These are phyloP conservation scores for Pollenia labialis DNA, from an alignment of 2,888 invertebrate genomes.

Conservation along the genomic window DNA sequence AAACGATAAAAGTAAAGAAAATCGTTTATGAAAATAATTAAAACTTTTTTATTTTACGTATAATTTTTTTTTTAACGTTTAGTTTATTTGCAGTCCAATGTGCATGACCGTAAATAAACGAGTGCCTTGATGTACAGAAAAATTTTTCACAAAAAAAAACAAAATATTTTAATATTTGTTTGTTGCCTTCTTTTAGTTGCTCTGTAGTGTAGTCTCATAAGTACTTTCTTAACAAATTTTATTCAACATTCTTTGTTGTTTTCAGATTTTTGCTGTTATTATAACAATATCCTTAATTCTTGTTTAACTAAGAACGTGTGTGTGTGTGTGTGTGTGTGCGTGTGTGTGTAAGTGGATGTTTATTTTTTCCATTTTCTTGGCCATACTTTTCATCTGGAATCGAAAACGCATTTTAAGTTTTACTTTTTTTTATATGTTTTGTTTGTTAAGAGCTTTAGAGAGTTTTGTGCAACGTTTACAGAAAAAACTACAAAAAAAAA, in stretches of 20 bases:
- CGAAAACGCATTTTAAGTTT: constrained; percentile 40
- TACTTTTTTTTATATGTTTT: constrained; percentile 35
- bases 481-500: constrained; percentile 9
- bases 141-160: too few relatives aligned
- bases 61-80: too few relatives aligned
- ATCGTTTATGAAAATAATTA: too few relatives aligned
- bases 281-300: background rate
- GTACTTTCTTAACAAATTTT: background rate
- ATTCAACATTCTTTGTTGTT: background rate
- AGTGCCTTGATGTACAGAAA: too few relatives aligned
- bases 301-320: background rate
- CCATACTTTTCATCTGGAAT: constrained; percentile 42
- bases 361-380: background rate
- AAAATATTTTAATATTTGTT: too few relatives aligned
- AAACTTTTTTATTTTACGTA: too few relatives aligned
- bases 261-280: background rate
- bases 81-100: too few relatives aligned
- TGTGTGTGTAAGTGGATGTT: background rate
- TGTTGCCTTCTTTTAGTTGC: too few relatives aligned
- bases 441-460: constrained; percentile 15
- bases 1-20: too few relatives aligned
- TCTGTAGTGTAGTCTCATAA: too few relatives aligned
- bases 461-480: constrained; percentile 46
- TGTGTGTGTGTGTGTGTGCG: background rate
- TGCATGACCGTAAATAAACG: too few relatives aligned